phyloP scores from a whole-genome alignment of 2,797 vertebrate species.

The Siniperca scherzeri region DNA sequence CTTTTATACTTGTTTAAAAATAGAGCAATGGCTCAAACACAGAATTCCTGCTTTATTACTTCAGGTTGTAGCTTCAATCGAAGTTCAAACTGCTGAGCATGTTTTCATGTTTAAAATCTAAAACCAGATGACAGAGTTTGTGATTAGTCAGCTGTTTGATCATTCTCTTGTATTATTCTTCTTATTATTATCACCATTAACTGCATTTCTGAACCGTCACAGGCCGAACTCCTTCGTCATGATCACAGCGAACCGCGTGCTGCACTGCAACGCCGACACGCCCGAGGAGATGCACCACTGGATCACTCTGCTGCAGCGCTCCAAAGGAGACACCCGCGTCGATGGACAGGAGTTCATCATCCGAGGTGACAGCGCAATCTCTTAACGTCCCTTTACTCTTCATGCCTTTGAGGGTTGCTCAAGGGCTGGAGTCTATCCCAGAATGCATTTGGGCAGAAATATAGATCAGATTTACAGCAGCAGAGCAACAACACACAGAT shows the following conservation, averaged over 20 bases:
- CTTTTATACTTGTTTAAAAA: neutral
- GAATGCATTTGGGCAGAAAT: neutral
- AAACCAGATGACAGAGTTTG: neutral
- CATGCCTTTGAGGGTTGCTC: neutral
- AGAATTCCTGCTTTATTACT: neutral
- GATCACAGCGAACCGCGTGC: slow-evolving; percentile 96
- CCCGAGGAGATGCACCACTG: slow-evolving; percentile 99
- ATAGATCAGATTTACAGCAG: neutral
- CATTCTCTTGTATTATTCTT: no score
- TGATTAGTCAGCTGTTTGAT: neutral
- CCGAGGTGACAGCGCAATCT: slow-evolving; percentile 84
- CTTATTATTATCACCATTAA: neutral
- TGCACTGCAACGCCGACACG: slow-evolving; percentile 96
- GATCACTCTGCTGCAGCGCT: slow-evolving; percentile 96
- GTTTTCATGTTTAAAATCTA: neutral
- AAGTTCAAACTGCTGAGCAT: neutral
- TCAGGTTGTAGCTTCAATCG: neutral
- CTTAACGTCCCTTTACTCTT: neutral
- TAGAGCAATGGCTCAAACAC: no score
- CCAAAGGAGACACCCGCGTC: slow-evolving; percentile 95
- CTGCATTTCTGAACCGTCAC: accelerated
- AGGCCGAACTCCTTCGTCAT: slow-evolving; percentile 98
- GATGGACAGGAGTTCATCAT: slow-evolving; percentile 98
- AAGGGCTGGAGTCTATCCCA: neutral
- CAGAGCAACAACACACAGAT: neutral